phyloP scores from a whole-genome alignment of 2,888 invertebrate genomes.

The Caenorhabditis virilis region DNA sequence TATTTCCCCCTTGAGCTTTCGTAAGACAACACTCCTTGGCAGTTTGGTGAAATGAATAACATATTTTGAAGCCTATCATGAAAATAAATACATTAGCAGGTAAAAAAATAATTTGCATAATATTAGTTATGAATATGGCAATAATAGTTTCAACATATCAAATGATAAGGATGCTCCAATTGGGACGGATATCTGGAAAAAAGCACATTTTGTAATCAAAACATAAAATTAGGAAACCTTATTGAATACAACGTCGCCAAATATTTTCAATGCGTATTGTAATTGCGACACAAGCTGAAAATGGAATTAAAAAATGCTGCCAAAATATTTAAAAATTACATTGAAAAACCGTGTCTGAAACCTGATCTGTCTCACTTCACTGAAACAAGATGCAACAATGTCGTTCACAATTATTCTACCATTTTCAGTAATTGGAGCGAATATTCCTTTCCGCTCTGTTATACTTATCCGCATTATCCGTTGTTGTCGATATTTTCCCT shows the following conservation, averaged over 20 bases:
- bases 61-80: too few relatives aligned
- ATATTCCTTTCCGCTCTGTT: slow-evolving; percentile 43
- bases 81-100: neutral
- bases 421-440: slow-evolving; percentile 44
- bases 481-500: slow-evolving; percentile 48
- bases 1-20: too few relatives aligned
- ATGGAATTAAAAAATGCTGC: too few relatives aligned
- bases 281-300: neutral
- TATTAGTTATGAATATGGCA: neutral
- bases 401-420: slow-evolving; percentile 49
- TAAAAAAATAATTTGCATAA: neutral
- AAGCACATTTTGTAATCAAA: neutral
- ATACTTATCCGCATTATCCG: slow-evolving; percentile 33
- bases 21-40: too few relatives aligned
- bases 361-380: slow-evolving; percentile 36
- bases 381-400: slow-evolving; percentile 42
- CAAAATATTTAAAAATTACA: neutral
- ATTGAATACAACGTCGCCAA: neutral
- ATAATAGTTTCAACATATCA: neutral
- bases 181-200: neutral
- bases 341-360: slow-evolving; percentile 33
- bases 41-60: too few relatives aligned
- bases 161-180: slow-evolving; percentile 1
- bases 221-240: slow-evolving; percentile 1
- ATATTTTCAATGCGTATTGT: neutral